phyloP scores from a whole-genome alignment of 2,888 invertebrate species.

The Eristalinus sepulchralis region DNA sequence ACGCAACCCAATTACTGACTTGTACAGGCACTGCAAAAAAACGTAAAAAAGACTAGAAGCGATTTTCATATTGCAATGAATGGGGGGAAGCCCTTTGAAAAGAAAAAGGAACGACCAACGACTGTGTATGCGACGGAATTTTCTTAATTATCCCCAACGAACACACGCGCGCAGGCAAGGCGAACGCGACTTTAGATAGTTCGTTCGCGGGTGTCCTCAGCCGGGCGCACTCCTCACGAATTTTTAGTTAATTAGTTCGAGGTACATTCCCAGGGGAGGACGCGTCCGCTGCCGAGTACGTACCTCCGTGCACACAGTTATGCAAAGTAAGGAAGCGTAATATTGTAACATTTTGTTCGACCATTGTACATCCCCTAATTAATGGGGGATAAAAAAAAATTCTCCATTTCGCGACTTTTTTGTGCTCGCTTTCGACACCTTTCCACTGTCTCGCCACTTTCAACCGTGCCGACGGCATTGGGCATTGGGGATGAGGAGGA shows the following conservation, averaged over 20 bases:
- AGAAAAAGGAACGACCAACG: neutral
- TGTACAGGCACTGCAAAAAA: slow-evolving; percentile 20
- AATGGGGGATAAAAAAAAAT: slow-evolving; percentile 2
- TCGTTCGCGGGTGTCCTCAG: neutral
- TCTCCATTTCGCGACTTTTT: neutral
- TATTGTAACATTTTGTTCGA: slow-evolving; percentile 12
- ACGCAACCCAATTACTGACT: slow-evolving; percentile 57
- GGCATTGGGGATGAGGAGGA: neutral
- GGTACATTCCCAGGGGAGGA: slow-evolving; percentile 21
- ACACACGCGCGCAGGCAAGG: slow-evolving; percentile 14
- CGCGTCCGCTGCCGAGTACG: neutral
- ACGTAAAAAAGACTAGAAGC: neutral
- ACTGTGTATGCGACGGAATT: slow-evolving; percentile 47
- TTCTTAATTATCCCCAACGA: slow-evolving; percentile 46
- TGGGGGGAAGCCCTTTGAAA: neutral
- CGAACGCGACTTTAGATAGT: slow-evolving; percentile 18
- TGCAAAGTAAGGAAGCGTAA: slow-evolving; percentile 40
- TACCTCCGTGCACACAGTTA: slow-evolving; percentile 7
- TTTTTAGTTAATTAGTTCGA: slow-evolving; percentile 57
- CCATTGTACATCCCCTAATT: slow-evolving; percentile 19
- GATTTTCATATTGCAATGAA: slow-evolving; percentile 12
- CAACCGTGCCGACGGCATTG: too few species aligned
- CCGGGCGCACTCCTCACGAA: neutral
- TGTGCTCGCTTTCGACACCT: slow-evolving; percentile 18
- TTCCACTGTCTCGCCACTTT: neutral